Conservation (phyloP, 2,113 vertebrate species). For the Delphinus delphis region DNA sequence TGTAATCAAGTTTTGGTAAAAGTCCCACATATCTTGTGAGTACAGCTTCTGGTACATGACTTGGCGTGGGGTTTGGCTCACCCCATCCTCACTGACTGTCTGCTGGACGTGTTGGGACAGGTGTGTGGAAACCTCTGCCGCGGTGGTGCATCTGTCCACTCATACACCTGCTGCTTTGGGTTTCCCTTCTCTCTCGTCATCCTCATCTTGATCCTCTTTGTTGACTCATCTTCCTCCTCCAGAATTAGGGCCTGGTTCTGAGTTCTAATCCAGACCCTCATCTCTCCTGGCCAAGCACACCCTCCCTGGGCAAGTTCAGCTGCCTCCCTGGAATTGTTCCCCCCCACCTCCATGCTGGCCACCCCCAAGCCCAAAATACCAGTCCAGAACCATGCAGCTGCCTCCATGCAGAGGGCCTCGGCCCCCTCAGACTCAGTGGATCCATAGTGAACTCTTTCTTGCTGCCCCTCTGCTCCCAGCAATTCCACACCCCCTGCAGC, state of each 20-base stretch:
- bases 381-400: background rate
- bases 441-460: background rate
- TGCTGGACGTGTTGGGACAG: background rate
- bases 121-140: background rate
- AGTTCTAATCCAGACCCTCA: background rate
- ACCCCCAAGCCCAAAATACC: background rate
- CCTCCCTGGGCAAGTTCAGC: background rate
- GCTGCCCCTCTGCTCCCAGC: background rate
- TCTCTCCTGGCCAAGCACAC: background rate
- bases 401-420: background rate
- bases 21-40: background rate
- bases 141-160: background rate
- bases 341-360: background rate
- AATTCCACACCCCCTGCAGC: too few species aligned
- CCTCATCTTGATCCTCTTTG: background rate
- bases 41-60: background rate
- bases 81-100: background rate
- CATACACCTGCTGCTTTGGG: background rate
- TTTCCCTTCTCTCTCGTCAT: background rate
- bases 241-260: background rate
- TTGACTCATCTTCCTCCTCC: background rate
- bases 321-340: background rate
- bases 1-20: background rate
- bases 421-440: background rate
- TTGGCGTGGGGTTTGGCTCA: background rate